A percentile compares a stretch with the other conserved stretches of the same genome.
These are phyloP conservation scores for Phyllostomus hastatus DNA, from an alignment of 2,113 vertebrate species.

Conservation along the genomic window DNA sequence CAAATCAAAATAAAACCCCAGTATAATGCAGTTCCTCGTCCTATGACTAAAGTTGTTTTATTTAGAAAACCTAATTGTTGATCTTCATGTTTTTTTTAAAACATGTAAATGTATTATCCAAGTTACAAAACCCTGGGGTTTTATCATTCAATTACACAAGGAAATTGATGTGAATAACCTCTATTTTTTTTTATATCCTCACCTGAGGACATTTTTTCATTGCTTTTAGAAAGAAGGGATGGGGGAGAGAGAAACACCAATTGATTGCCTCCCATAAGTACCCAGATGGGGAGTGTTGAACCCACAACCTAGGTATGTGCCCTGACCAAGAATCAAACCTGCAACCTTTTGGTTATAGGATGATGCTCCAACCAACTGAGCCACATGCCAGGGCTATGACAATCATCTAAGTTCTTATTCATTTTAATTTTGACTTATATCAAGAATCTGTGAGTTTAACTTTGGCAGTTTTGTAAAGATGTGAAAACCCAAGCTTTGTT, in stretches of 20 bases:
- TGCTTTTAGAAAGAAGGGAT: no score
- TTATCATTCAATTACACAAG: neutral
- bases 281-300: no score
- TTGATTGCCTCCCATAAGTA: no score
- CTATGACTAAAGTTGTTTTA: neutral
- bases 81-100: neutral
- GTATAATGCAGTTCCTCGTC: neutral
- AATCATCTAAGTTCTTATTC: neutral
- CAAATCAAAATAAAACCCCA: slow-evolving; percentile 14
- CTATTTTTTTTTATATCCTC: no score
- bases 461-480: neutral
- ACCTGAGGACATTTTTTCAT: no score
- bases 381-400: no score
- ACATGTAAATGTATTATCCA: neutral
- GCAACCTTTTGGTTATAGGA: no score
- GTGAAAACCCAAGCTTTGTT: neutral
- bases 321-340: no score
- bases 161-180: neutral
- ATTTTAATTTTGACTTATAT: neutral
- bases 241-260: no score
- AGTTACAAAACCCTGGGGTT: neutral
- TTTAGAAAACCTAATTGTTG: neutral
- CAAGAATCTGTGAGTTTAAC: neutral
- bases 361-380: no score
- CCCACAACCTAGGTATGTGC: no score